Base-by-base conservation (phyloP, 2,113 vertebrate species). In the Hylia prasina region DNA sequence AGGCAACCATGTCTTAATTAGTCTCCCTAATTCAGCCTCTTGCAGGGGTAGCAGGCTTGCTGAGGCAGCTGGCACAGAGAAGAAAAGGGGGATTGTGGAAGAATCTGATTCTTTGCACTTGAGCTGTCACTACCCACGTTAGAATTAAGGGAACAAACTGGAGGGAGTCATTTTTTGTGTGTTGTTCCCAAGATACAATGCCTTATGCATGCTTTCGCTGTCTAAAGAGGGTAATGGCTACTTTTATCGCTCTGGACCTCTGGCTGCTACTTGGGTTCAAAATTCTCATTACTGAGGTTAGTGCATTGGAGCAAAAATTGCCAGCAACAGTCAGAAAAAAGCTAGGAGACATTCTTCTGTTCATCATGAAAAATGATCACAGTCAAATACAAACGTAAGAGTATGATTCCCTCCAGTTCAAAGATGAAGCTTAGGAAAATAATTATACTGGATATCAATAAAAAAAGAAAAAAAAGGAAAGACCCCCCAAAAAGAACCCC, bases 401-500 rank as follows among this genome's bases (percentile, higher is more conserved):
- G 30, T 40, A 69, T 13, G 33, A 20, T 28, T 66, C 10, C 15
- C 15, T 71, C 25, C 28, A 45, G 37, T 56, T 57, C 57, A 73
- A 90, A 54, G 7, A 71, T 27, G 11, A 85, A 65, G 5, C 15
- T 92, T 54, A 57, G 27, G 15, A 76, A 93, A 73, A 76, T 39
- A 66, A 54, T 61, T 33, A 2, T 16, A 11, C 4, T 45, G 0
- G 13, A 22, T 23, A 24, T 28, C 2, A 73, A 20, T 15, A 6
- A 13, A 22, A 57, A 42, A 24, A 53, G 4, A 15, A 10, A 42
- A 15, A 40, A 40, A 5, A 60, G 4, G 13, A 17, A 37, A 65
- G 1, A 45, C 3, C 2, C 18, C n/a, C n/a, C n/a, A n/a, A 7
- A 54, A 30, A 33, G 42, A 21, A 10, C 12, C 17, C 18, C 37